phyloP scores from a whole-genome alignment of 2,113 vertebrate genomes.

The Hippolais icterina region DNA sequence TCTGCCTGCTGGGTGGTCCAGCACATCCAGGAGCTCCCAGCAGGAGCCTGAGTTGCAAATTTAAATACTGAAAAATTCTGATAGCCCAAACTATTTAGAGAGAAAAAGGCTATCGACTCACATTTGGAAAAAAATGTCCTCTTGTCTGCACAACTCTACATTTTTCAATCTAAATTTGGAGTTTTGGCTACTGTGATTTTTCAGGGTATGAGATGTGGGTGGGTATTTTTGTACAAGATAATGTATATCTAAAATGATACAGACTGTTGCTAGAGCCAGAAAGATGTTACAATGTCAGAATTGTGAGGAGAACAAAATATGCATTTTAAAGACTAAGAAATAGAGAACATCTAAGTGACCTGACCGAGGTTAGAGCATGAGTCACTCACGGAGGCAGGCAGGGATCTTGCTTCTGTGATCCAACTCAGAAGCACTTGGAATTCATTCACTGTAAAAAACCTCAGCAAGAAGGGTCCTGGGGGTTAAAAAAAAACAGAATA shows the following conservation, averaged over 20 bases:
- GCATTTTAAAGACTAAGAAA: background rate
- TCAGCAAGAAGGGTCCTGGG: background rate
- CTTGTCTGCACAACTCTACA: background rate
- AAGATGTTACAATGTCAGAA: slow-evolving; percentile 25
- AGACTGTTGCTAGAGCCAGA: slow-evolving; percentile 13
- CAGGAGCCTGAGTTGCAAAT: background rate
- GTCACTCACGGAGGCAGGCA: background rate
- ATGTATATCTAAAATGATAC: slow-evolving; percentile 13
- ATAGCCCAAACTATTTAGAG: background rate
- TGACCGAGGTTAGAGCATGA: background rate
- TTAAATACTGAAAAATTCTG: background rate
- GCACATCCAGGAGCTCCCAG: background rate
- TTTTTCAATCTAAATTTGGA: slow-evolving; percentile 22
- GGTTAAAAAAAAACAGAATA: background rate
- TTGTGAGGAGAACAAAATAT: background rate
- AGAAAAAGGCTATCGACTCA: background rate
- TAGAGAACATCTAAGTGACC: background rate
- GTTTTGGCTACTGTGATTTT: slow-evolving; percentile 26
- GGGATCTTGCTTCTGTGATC: background rate
- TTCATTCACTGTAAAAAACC: background rate
- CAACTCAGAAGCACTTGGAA: background rate
- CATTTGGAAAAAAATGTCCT: background rate
- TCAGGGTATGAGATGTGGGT: slow-evolving; percentile 20
- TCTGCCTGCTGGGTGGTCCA: background rate
- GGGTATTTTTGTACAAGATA: slow-evolving; percentile 46